Evolutionary conservation across 1,140 invertebrate genomes (phyloP).

Genomic region (Drosophila sp.): DNA sequence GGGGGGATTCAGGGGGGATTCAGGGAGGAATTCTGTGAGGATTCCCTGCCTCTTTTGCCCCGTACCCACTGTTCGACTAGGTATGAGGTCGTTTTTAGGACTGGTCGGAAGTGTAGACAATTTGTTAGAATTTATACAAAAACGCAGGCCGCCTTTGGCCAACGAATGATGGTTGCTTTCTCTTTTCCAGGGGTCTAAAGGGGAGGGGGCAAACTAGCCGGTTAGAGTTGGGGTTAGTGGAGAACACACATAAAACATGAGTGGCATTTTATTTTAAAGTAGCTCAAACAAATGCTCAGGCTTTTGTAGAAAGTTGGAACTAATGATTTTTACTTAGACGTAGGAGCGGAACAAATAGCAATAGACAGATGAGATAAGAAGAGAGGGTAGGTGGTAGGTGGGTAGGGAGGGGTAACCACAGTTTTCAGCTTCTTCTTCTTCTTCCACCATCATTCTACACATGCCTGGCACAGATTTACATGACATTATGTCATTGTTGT

Average conservation of each 20-base stretch:
- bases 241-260: conserved; percentile 68
- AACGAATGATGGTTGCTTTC: conserved; percentile 38
- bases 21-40: background rate
- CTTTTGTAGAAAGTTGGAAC: conserved; percentile 76
- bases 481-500: conserved; percentile 79
- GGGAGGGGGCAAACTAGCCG: background rate
- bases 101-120: conserved; percentile 78
- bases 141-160: conserved; percentile 66
- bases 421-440: background rate
- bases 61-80: background rate
- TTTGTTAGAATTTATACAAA: conserved; percentile 83
- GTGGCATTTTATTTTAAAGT: conserved; percentile 79
- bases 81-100: conserved; percentile 15
- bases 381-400: background rate
- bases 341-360: conserved; percentile 1
- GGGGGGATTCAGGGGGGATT: background rate
- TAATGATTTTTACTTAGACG: conserved; percentile 74
- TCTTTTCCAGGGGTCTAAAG: background rate
- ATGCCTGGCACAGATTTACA: conserved; percentile 74
- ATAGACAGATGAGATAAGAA: background rate
- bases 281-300: conserved; percentile 75
- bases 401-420: background rate
- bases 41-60: too few relatives aligned
- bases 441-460: conserved; percentile 8
- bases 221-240: background rate